Base-by-base conservation (phyloP, 2,888 invertebrate genomes). In the Criorhina ranunculi region DNA sequence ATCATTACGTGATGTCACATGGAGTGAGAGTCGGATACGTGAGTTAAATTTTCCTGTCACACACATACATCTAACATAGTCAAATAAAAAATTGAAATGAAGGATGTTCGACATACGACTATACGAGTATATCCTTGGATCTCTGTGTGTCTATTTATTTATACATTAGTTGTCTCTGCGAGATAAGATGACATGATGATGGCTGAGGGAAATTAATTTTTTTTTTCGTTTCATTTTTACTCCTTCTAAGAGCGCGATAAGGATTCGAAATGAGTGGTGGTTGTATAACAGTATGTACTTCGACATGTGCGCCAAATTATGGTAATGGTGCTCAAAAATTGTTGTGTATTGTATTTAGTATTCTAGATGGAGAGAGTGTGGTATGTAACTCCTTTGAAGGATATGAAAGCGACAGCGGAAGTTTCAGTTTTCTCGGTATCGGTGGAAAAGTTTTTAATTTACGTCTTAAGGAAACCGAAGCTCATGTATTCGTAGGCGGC, bases 201-300 rank as follows among this genome's bases (percentile, higher is more conserved):
- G 70, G 53, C 44, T 79, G 59, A 72, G 66, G 79, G 64, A 79
- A 67, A 79, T 79, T 59, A 72, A 49, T 57, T 62, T 62, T 49
- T 75, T 31, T 66, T 24, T 29, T 17, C 19, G 44, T 44, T 55
- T 62, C 60, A 31, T 44, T 60, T 15, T 44, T 29, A 53, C 49
- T 59, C 51, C 59, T 67, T 67, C 51, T 4, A 24, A 37, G 17
- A 12, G 11, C 15, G 3, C 9, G 44, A 49, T 40, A 59, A 11
- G 11, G 12, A 44, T 35, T 49, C 33, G 42, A 40, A 7, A 8
- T 9, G 57, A 57, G 8, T 24, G 37, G 37, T 17, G 19, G 57
- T 19, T 17, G 15, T 46, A 17, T 15, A 17, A 5, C 7, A 24
- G 24, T 46, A 17, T 46, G 35, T 57, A 17, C 51, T 40, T 31